Percentiles rank a stretch among this genome's conserved stretches.
Conservation (phyloP, 2,888 invertebrate genomes). For the Platycheirus rosarum region DNA sequence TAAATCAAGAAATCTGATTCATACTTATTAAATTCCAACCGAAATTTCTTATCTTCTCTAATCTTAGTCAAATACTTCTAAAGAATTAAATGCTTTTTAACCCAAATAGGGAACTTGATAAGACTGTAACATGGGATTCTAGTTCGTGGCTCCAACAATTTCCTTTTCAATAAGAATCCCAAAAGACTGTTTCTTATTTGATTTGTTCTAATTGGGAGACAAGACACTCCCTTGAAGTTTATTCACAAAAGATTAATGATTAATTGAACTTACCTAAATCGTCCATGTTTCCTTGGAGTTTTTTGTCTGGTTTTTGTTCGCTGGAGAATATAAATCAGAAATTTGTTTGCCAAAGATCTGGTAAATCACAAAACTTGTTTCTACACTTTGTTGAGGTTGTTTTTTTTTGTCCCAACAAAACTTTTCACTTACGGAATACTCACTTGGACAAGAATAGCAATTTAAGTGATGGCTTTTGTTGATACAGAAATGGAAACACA, state of each 20-base stretch:
- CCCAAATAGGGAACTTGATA: not conserved
- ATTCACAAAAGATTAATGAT: slow-evolving; percentile 2
- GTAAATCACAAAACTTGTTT: slow-evolving; percentile 65
- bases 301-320: not conserved
- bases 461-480: too few relatives aligned
- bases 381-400: slow-evolving; percentile 45
- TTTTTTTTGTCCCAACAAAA: slow-evolving; percentile 20
- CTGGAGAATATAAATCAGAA: not conserved
- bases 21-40: slow-evolving; percentile 15
- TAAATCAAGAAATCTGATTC: slow-evolving; percentile 53
- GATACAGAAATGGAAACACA: too few relatives aligned
- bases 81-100: too few relatives aligned
- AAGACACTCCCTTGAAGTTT: not conserved
- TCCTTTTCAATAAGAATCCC: not conserved
- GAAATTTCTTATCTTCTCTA: slow-evolving; percentile 47
- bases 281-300: slow-evolving; percentile 43
- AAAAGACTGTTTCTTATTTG: not conserved
- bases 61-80: slow-evolving; percentile 35
- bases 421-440: slow-evolving; percentile 33
- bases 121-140: not conserved
- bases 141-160: not conserved
- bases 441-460: slow-evolving; percentile 8
- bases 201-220: not conserved
- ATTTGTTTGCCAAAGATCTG: slow-evolving; percentile 2
- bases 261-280: slow-evolving; percentile 60